Percentiles rank a stretch among this genome's conserved stretches.
These are phyloP conservation scores for Drosophila insularis DNA, from an alignment of 1,140 invertebrate species.

Conservation along the genomic window DNA sequence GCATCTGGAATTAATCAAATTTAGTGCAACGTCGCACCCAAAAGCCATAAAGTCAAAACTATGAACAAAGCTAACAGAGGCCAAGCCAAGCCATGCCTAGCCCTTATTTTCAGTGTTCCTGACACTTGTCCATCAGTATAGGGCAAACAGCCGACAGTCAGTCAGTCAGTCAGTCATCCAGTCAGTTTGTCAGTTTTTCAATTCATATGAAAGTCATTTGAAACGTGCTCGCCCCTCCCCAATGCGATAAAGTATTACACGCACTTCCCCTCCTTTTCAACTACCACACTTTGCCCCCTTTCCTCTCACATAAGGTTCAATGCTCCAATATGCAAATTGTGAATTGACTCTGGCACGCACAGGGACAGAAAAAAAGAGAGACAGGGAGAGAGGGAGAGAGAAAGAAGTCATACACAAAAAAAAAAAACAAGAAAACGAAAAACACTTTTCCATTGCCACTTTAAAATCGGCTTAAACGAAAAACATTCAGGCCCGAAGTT, in stretches of 20 bases:
- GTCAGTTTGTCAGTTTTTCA: conserved; percentile 6
- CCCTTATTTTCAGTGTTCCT: conserved; percentile 57
- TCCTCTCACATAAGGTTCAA: conserved; percentile 54
- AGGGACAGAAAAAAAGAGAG: conserved; percentile 22
- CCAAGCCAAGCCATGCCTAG: neutral
- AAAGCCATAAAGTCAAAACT: conserved; percentile 30
- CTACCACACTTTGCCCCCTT: neutral
- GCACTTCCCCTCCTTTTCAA: neutral
- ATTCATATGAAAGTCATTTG: conserved; percentile 50
- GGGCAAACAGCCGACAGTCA: conserved; percentile 45
- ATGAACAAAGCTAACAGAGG: conserved; percentile 28
- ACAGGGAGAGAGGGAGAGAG: neutral
- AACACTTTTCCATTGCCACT: conserved; percentile 12
- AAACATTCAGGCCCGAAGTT: conserved; percentile 16
- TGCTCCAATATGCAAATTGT: conserved; percentile 78
- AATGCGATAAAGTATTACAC: conserved; percentile 26
- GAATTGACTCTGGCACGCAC: conserved; percentile 53
- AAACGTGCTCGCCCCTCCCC: conserved; percentile 67
- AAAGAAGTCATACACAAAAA: neutral
- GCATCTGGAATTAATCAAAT: conserved; percentile 68
- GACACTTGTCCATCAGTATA: conserved; percentile 75
- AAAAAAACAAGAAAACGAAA: neutral
- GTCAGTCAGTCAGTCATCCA: conserved; percentile 18
- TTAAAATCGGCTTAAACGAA: conserved; percentile 57
- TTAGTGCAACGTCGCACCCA: conserved; percentile 64